Conservation (phyloP, 2,797 vertebrate species). For the Gymnodraco acuticeps region DNA sequence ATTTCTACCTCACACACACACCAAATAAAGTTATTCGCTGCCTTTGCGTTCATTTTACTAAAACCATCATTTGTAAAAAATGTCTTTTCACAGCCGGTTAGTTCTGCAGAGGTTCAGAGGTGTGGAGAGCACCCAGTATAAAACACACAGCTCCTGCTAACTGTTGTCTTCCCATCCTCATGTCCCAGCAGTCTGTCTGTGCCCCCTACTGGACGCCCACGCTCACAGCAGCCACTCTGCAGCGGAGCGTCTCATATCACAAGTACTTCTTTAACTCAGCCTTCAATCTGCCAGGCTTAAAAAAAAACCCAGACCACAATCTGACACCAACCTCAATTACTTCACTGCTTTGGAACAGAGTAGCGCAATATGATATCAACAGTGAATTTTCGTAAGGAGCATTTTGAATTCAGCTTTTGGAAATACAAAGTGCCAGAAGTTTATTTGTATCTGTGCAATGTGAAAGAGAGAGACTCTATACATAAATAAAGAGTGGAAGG, state of each 20-base stretch:
- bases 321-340: slow-evolving; percentile 84
- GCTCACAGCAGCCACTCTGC: slow-evolving; percentile 30
- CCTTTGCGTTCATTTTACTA: not conserved
- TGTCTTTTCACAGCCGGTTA: slow-evolving; percentile 31
- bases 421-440: slow-evolving; percentile 79
- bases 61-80: not conserved
- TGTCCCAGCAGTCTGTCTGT: slow-evolving; percentile 74
- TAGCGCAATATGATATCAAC: slow-evolving; percentile 81
- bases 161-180: slow-evolving; percentile 5
- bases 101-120: slow-evolving; percentile 28
- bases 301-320: slow-evolving; percentile 80
- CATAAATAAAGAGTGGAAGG: slow-evolving; percentile 72
- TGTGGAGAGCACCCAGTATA: slow-evolving; percentile 29
- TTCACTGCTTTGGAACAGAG: slow-evolving; percentile 78
- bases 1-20: slow-evolving; percentile 1
- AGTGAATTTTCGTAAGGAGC: slow-evolving; percentile 73
- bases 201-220: slow-evolving; percentile 89
- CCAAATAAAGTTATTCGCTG: slow-evolving; percentile 7
- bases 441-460: slow-evolving; percentile 77
- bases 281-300: slow-evolving; percentile 76
- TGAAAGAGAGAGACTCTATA: slow-evolving; percentile 67
- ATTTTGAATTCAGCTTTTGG: slow-evolving; percentile 71
- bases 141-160: slow-evolving; percentile 28
- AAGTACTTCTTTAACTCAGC: slow-evolving; percentile 71
- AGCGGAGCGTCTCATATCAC: slow-evolving; percentile 47